Base-by-base conservation (phyloP, 2,113 vertebrate species). In the Saguinus imperator region DNA sequence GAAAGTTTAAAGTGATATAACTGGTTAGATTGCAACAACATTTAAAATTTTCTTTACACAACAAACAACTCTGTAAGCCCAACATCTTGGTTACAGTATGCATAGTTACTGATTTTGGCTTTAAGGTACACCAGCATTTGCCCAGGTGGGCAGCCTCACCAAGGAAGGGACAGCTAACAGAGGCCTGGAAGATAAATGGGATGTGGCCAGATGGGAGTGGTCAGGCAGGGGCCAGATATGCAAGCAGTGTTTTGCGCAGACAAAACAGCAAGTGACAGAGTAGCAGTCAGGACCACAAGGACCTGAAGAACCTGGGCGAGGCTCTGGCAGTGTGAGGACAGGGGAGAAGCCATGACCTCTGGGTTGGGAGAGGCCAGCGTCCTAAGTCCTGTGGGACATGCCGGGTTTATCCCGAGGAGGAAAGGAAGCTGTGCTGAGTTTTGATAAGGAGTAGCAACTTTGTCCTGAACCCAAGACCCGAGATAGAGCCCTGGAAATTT, bases 51-150 rank as follows among this genome's bases (percentile, higher is more conserved):
- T 94, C 97, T 97, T 98, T 98, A 97, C 98, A 99, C 98, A 98
- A 98, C 98, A 98, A 98, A 98, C 98, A 94, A 99, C 98, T 98
- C 99, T 98, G 99, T 99, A 99, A 99, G 99, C 99, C 99, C 98
- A 98, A 98, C 97, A 96, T 94, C 99, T 98, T 99, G 99, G 99
- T 99, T 99, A 99, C 99, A 99, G 99, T 99, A 99, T 99, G 99
- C 99, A 99, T 99, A 99, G 99, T 99, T 99, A 99, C 99, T 99
- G 98, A 98, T 98, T 98, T 99, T 98, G 98, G 99, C 99, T 99
- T 99, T 99, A 98, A 99, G 98, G 98, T 98, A 99, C 98, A 96
- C 99, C 99, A 98, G 98, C 27, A 2, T 48, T 8, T 0, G 0
- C 11, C 29, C 3, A 12, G n/a, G 3, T 10, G 10, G 68, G 21